Evolutionary conservation across 2,888 invertebrate species (phyloP).

Genomic region (Drosophila flavopinicola): DNA sequence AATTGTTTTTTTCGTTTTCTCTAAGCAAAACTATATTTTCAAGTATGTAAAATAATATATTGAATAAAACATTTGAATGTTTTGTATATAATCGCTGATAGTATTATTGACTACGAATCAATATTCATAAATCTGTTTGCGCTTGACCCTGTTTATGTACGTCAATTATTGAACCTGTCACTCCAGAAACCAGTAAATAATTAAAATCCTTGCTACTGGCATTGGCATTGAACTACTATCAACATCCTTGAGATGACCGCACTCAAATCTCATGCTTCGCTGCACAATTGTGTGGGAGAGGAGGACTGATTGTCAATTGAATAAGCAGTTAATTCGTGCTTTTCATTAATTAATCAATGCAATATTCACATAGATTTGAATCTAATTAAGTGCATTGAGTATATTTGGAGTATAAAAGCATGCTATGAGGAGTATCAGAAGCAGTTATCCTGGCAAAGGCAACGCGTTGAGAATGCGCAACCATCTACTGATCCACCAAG

Average conservation of each 20-base stretch:
- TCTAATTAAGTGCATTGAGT: constrained; percentile 26
- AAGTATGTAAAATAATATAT: neutral
- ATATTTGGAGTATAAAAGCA: constrained; percentile 42
- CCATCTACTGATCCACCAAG: constrained; percentile 19
- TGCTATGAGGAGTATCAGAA: constrained; percentile 7
- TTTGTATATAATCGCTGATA: neutral
- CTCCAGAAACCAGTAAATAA: constrained; percentile 20
- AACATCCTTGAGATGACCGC: constrained; percentile 13
- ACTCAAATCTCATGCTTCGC: constrained; percentile 24
- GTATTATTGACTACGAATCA: neutral
- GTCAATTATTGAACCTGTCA: constrained; percentile 44
- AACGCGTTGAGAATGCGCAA: constrained; percentile 40
- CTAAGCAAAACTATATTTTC: neutral
- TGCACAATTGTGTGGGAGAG: constrained; percentile 28
- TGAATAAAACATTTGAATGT: neutral
- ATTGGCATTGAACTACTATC: constrained; percentile 44
- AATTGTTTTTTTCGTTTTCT: neutral
- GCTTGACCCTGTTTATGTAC: constrained; percentile 25
- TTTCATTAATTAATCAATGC: constrained; percentile 45
- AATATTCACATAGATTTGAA: constrained; percentile 53
- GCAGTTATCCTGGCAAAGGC: constrained; percentile 17
- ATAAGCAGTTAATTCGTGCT: constrained; percentile 13
- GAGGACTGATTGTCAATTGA: constrained; percentile 32
- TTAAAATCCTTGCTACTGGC: constrained; percentile 12
- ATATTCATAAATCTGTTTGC: constrained; percentile 19